Evolutionary conservation across 2,113 vertebrate genomes (phyloP).

Genomic region (Fulica atra): DNA sequence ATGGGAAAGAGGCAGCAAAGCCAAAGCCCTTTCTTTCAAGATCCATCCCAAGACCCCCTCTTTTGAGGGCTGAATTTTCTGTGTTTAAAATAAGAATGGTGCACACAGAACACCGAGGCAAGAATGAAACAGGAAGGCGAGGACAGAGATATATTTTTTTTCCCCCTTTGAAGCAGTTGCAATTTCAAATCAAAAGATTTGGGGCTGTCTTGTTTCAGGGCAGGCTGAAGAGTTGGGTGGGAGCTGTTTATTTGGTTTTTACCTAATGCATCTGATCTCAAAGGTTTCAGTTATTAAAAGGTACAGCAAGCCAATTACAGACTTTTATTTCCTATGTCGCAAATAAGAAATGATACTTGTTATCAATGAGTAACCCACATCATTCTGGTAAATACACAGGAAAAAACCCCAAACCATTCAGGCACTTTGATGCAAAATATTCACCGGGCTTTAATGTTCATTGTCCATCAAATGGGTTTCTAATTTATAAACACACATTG

Average conservation of each 20-base stretch:
- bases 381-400: neutral
- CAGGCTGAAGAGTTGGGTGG: neutral
- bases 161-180: neutral
- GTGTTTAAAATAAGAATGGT: neutral
- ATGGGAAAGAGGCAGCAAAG: fast-evolving
- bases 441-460: neutral
- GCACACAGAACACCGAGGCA: neutral
- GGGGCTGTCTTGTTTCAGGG: neutral
- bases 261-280: neutral
- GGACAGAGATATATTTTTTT: neutral
- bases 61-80: neutral
- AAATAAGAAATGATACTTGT: neutral
- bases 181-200: neutral
- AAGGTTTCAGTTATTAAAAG: neutral
- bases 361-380: neutral
- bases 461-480: neutral
- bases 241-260: neutral
- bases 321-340: neutral
- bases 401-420: neutral
- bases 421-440: neutral
- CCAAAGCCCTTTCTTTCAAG: neutral
- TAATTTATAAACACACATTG: neutral
- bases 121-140: neutral
- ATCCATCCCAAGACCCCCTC: neutral
- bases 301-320: neutral